phyloP scores from a whole-genome alignment of 1,140 invertebrate species.

The Hylyphantes graminicola region DNA sequence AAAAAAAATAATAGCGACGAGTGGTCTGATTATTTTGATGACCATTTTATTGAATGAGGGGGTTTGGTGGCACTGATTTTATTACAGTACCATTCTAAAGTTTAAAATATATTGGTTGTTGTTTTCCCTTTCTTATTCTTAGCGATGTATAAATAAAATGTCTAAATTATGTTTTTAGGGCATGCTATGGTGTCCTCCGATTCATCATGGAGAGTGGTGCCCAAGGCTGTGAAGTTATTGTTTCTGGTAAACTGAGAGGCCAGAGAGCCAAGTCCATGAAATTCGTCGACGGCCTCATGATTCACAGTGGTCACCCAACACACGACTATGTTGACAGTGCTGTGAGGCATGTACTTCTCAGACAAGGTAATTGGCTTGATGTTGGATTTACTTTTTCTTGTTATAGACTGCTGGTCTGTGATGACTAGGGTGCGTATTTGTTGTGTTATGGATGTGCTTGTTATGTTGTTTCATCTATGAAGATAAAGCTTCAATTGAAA shows the following conservation, averaged over 20 bases:
- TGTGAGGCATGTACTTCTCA: slow-evolving; percentile 94
- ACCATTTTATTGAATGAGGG: not conserved
- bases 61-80: not conserved
- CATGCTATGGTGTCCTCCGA: slow-evolving; percentile 98
- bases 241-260: slow-evolving; percentile 97
- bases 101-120: too few relatives aligned
- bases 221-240: slow-evolving; percentile 96
- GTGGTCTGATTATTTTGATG: slow-evolving; percentile 4
- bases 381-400: not conserved
- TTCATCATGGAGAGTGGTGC: slow-evolving; percentile 99
- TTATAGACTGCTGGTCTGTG: not conserved
- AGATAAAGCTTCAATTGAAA: too few relatives aligned
- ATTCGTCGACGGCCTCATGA: slow-evolving; percentile 99
- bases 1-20: not conserved
- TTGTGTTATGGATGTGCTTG: not conserved
- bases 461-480: too few relatives aligned
- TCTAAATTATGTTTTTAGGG: slow-evolving; percentile 85
- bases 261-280: slow-evolving; percentile 99
- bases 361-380: slow-evolving; percentile 79
- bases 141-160: too few relatives aligned
- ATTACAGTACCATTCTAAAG: too few relatives aligned
- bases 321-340: slow-evolving; percentile 99
- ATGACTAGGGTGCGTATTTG: too few relatives aligned
- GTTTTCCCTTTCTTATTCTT: too few relatives aligned
- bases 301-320: slow-evolving; percentile 98